Evolutionary conservation across 2,797 vertebrate species (phyloP).

Genomic region (Sebastes iracundus): DNA sequence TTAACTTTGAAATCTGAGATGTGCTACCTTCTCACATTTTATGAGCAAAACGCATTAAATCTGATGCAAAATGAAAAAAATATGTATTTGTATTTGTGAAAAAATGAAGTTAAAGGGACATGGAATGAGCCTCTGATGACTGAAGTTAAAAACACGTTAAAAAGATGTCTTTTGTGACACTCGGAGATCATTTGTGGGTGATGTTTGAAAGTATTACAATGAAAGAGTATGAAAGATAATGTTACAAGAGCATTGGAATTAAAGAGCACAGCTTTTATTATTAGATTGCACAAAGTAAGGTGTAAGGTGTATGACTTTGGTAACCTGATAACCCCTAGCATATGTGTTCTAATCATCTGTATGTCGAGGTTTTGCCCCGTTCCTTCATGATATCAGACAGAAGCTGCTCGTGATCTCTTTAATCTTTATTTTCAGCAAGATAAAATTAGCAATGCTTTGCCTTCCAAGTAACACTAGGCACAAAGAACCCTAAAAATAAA

Average conservation of each 20-base stretch:
- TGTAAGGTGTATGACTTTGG: not conserved
- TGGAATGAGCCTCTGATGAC: not conserved
- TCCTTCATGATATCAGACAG: conserved; percentile 18
- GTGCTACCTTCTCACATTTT: not conserved
- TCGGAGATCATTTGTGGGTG: not conserved
- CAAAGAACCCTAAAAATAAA: conserved; percentile 34
- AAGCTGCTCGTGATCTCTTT: not conserved
- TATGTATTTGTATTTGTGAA: not conserved
- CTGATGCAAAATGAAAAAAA: not conserved
- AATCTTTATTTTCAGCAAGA: conserved; percentile 37
- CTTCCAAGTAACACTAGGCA: not conserved
- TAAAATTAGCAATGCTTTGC: conserved; percentile 46
- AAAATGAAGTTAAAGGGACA: not conserved
- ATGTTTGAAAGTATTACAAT: not conserved
- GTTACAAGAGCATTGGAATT: not conserved
- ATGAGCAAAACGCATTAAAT: not conserved
- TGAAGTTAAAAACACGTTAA: not conserved
- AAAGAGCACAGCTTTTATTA: conserved; percentile 15
- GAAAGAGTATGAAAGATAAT: not conserved
- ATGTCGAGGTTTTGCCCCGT: not conserved
- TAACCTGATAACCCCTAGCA: conserved; percentile 9
- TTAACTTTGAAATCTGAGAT: not conserved
- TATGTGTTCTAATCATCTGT: conserved; percentile 13
- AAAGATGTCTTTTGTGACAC: not conserved
- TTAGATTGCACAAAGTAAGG: conserved; percentile 25